These are phyloP conservation scores for Syrista parreyssii DNA, from an alignment of 2,888 invertebrate genomes.

Conservation along the genomic window DNA sequence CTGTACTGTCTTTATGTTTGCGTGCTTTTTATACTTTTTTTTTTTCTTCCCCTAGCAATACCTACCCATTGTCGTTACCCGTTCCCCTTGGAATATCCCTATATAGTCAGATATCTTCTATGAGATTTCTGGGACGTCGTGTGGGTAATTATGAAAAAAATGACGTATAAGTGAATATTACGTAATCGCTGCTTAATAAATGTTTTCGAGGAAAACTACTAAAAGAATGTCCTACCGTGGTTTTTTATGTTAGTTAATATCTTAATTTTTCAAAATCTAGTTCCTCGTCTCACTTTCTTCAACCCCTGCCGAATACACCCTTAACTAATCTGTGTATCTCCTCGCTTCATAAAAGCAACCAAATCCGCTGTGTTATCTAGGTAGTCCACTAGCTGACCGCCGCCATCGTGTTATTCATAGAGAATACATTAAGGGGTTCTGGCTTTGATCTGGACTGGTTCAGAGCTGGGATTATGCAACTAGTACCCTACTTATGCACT, in stretches of 20 bases:
- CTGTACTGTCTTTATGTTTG: background rate
- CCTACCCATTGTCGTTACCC: too few relatives aligned
- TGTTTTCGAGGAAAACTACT: too few relatives aligned
- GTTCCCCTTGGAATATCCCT: background rate
- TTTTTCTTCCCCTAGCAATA: too few relatives aligned
- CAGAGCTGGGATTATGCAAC: slow-evolving; percentile 52
- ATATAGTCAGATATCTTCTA: background rate
- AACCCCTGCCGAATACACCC: background rate
- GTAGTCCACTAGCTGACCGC: background rate
- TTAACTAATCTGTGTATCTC: background rate
- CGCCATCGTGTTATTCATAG: slow-evolving; percentile 52
- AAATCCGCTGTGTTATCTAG: background rate
- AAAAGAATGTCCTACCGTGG: too few relatives aligned
- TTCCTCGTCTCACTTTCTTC: background rate
- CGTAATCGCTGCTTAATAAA: background rate
- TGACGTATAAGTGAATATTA: background rate
- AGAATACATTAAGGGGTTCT: slow-evolving; percentile 55
- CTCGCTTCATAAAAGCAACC: background rate
- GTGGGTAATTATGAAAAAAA: background rate
- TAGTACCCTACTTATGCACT: slow-evolving; percentile 1
- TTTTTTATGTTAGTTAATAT: too few relatives aligned
- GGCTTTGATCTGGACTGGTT: slow-evolving; percentile 57
- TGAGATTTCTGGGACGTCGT: background rate
- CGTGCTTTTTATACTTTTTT: background rate
- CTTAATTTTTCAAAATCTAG: background rate